Evolutionary conservation across 2,797 vertebrate species (phyloP), one percentile per base, ranked within the genome.

Genomic region (Xyrichtys novacula): DNA sequence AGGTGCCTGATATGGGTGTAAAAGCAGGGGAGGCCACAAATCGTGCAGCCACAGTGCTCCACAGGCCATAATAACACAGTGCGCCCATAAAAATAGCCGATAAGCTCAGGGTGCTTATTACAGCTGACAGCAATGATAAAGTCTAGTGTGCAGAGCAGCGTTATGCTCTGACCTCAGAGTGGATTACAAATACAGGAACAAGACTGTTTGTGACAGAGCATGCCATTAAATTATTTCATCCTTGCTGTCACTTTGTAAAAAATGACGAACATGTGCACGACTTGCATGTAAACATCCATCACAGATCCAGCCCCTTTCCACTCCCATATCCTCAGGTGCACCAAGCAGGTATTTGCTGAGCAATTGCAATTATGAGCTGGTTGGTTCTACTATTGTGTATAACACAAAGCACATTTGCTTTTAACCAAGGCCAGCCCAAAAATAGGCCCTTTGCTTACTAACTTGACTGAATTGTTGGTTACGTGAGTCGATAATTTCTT

Each of bases 31-130:
- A 78, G 71, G 52, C 66, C 70, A 62, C 61, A 62, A 56, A 76
- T 49, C 65, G 66, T 71, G 74, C 58, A 74, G 76, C 59, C 65
- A 53, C 38, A 44, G 47, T 62, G 69, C 85, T 83, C 58, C 65
- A 52, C 23, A 12, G 42, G 42, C 40, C 59, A 65, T 90, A 93
- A 91, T 90, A 75, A 91, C 82, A 91, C 8, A 73, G 69, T 80
- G 56, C 69, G 40, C 29, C 46, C 76, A 81, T 71, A 84, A 81
- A 91, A 81, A 88, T 52, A 84, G 68, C 62, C 79, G 52, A 85
- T 89, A 84, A 89, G 74, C 78, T 74, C 48, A 85, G 53, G 76
- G 68, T 90, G 70, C 80, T 87, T 84, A 85, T 92, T 91, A 91
- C 34, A 80, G 62, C 66, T 79, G 74, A 81, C 59, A 76, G 57